Percentiles rank a stretch among this genome's conserved stretches.
Conservation (phyloP, 1,140 invertebrate species). For the Heliothis subflexa region DNA sequence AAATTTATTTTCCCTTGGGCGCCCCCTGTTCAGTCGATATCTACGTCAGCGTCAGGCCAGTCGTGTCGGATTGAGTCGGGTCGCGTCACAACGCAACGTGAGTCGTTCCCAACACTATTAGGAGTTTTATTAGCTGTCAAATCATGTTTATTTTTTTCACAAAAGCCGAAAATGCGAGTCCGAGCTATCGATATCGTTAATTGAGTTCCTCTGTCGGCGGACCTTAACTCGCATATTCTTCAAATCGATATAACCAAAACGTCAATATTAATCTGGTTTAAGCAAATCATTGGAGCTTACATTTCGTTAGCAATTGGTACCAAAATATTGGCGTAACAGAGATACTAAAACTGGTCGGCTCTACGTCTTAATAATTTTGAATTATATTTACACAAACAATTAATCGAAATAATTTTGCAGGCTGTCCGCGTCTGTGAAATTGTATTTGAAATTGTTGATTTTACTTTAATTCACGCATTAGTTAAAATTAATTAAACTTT, state of each 20-base stretch:
- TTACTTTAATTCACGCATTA: neutral
- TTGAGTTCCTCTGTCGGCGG: slow-evolving; percentile 53
- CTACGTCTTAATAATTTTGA: neutral
- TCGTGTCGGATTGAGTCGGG: slow-evolving; percentile 68
- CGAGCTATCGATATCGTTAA: slow-evolving; percentile 45
- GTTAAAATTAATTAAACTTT: neutral
- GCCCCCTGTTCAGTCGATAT: slow-evolving; percentile 61
- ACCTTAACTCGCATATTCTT: slow-evolving; percentile 26
- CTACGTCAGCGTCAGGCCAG: slow-evolving; percentile 60
- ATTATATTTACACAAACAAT: slow-evolving; percentile 1
- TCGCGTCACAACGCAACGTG: slow-evolving; percentile 61
- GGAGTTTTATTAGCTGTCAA: slow-evolving; percentile 63
- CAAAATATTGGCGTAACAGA: neutral
- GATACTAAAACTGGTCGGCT: neutral
- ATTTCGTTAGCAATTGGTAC: slow-evolving; percentile 7
- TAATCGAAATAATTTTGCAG: slow-evolving; percentile 1
- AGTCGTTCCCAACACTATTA: slow-evolving; percentile 63
- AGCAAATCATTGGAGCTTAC: slow-evolving; percentile 11
- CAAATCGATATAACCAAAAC: slow-evolving; percentile 23
- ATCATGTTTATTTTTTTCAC: slow-evolving; percentile 52
- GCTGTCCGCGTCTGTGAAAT: no score
- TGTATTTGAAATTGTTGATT: neutral
- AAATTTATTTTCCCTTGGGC: slow-evolving; percentile 52
- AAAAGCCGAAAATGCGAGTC: slow-evolving; percentile 23
- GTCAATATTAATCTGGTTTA: slow-evolving; percentile 31